Evolutionary conservation across 2,113 vertebrate species (phyloP).

Genomic region (Orientallactaga bullata): DNA sequence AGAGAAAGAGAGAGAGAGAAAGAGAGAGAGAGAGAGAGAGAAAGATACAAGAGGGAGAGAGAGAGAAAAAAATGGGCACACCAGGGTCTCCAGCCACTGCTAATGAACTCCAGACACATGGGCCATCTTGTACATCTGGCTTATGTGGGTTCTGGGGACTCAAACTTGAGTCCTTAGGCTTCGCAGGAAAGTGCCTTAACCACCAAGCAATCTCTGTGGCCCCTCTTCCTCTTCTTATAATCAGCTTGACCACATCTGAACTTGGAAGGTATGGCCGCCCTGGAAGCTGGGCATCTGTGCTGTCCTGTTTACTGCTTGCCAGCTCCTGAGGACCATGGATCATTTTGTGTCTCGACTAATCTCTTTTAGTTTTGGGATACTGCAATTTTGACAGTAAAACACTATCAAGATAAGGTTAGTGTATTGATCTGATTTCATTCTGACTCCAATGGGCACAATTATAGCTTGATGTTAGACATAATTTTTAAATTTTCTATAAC

Average conservation of each 20-base stretch:
- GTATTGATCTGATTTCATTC: not conserved
- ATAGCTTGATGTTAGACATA: not conserved
- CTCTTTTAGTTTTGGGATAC: not conserved
- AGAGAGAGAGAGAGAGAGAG: no score
- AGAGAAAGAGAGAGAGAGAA: no score
- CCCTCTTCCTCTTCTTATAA: not conserved
- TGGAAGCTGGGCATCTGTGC: accelerated
- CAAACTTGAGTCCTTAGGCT: no score
- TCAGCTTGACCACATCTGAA: not conserved
- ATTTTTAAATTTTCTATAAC: not conserved
- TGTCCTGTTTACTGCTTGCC: not conserved
- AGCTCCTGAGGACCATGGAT: not conserved
- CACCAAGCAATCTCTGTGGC: no score
- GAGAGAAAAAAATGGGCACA: no score
- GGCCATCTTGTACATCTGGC: no score
- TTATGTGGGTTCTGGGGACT: no score
- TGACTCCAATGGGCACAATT: not conserved
- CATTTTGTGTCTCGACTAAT: not conserved
- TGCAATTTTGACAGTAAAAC: not conserved
- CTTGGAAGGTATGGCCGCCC: not conserved
- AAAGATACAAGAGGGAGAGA: no score
- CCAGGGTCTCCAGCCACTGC: no score
- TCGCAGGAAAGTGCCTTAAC: no score
- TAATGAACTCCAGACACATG: no score
- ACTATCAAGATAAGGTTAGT: not conserved